Conservation (phyloP, 1,140 invertebrate species). For the Drosophila santomea region DNA sequence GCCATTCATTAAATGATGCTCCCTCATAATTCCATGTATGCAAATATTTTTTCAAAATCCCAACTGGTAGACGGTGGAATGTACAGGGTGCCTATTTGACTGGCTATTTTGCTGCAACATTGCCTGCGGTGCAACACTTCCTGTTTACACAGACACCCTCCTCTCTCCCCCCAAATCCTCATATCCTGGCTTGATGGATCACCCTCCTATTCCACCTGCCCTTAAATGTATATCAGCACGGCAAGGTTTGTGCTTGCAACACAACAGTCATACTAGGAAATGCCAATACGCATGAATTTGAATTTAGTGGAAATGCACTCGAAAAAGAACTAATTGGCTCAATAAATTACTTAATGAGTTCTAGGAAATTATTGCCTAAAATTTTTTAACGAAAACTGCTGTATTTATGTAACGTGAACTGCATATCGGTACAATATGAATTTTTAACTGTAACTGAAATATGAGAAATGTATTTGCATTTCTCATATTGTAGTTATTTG, state of each 20-base stretch:
- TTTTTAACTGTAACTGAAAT: too few relatives aligned
- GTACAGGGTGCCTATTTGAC: neutral
- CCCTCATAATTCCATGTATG: slow-evolving; percentile 67
- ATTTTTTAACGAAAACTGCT: neutral
- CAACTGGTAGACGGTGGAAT: slow-evolving; percentile 23
- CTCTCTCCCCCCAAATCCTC: neutral
- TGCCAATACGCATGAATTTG: neutral
- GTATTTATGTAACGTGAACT: neutral
- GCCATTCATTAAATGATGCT: slow-evolving; percentile 74
- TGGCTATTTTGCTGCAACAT: slow-evolving; percentile 48
- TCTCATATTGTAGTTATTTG: neutral
- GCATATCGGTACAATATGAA: neutral
- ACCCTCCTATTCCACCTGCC: slow-evolving; percentile 6
- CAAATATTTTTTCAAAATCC: slow-evolving; percentile 70
- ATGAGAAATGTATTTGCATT: too few relatives aligned
- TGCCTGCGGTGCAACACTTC: slow-evolving; percentile 74
- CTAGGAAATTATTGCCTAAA: neutral
- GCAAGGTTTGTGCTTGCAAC: slow-evolving; percentile 71
- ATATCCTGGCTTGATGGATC: neutral
- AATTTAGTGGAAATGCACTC: slow-evolving; percentile 4
- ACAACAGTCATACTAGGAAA: slow-evolving; percentile 41
- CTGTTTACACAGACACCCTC: slow-evolving; percentile 71
- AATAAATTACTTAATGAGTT: neutral
- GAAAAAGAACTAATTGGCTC: neutral
- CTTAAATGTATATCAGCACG: slow-evolving; percentile 67